Evolutionary conservation across 1,140 invertebrate genomes (phyloP).

Genomic region (Carposina sasakii): DNA sequence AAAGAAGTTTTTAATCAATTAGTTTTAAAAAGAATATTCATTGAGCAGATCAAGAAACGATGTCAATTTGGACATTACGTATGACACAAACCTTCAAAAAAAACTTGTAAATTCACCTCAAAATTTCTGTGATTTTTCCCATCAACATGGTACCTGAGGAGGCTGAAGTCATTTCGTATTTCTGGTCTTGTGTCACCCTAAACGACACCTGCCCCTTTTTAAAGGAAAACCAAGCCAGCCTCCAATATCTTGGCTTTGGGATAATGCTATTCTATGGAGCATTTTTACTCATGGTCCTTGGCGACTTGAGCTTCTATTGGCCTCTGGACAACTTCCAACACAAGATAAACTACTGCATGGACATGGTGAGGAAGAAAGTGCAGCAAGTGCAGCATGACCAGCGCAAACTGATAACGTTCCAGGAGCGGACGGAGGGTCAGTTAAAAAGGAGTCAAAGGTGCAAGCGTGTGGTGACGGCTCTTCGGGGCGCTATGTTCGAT

Average conservation of each 20-base stretch:
- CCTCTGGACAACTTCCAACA: conserved; percentile 39
- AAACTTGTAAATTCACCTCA: too few relatives aligned
- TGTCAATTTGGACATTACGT: too few relatives aligned
- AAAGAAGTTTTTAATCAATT: too few relatives aligned
- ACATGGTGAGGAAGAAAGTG: conserved; percentile 42
- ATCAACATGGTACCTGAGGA: conserved; percentile 1
- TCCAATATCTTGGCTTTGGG: conserved; percentile 40
- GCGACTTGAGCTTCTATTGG: conserved; percentile 50
- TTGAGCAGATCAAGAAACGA: too few relatives aligned
- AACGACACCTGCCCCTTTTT: conserved; percentile 46
- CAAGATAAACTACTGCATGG: conserved; percentile 42
- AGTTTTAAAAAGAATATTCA: too few relatives aligned
- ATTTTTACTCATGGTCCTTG: conserved; percentile 38
- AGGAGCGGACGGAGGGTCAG: conserved; percentile 45
- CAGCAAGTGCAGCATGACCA: conserved; percentile 42
- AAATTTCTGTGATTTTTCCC: too few relatives aligned
- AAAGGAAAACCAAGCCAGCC: conserved; percentile 31
- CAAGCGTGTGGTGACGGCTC: conserved; percentile 29
- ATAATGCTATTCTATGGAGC: conserved; percentile 32
- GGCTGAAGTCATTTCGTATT: conserved; percentile 33
- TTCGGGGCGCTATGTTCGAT: conserved; percentile 26
- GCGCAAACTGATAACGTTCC: conserved; percentile 32
- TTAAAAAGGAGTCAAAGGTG: conserved; percentile 36
- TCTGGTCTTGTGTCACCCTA: conserved; percentile 48
- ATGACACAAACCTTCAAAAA: too few relatives aligned